These are phyloP conservation scores for Hypena proboscidalis DNA, from an alignment of 2,888 invertebrate species.

Conservation along the genomic window DNA sequence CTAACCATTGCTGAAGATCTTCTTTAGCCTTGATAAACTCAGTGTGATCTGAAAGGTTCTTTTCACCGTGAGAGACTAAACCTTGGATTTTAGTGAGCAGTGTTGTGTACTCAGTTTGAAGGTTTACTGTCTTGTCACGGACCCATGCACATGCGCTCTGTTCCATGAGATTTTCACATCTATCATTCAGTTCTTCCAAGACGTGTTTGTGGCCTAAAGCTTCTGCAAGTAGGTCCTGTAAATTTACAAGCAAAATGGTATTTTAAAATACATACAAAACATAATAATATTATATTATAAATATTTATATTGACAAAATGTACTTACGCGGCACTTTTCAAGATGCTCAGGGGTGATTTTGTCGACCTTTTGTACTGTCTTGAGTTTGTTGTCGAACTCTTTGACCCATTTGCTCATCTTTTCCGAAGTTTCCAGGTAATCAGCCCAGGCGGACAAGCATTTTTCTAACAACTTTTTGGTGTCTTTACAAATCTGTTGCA, in stretches of 20 bases:
- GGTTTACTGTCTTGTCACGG: slow-evolving; percentile 93
- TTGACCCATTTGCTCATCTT: slow-evolving; percentile 91
- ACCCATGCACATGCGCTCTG: slow-evolving; percentile 94
- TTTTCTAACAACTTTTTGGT: slow-evolving; percentile 90
- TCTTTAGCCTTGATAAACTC: slow-evolving; percentile 95
- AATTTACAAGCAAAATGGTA: slow-evolving; percentile 16
- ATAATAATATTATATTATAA: background rate
- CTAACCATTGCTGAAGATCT: slow-evolving; percentile 93
- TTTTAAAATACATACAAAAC: background rate
- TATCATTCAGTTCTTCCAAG: slow-evolving; percentile 93
- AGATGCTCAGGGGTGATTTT: slow-evolving; percentile 93
- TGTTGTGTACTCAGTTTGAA: slow-evolving; percentile 93
- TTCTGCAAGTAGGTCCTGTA: slow-evolving; percentile 89
- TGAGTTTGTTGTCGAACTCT: slow-evolving; percentile 87
- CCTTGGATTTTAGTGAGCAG: slow-evolving; percentile 92
- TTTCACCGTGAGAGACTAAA: slow-evolving; percentile 93
- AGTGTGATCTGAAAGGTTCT: slow-evolving; percentile 95
- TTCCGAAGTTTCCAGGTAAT: slow-evolving; percentile 90
- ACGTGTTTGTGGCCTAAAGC: slow-evolving; percentile 90
- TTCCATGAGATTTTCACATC: slow-evolving; percentile 94
- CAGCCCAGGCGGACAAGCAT: slow-evolving; percentile 93
- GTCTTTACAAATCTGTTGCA: slow-evolving; percentile 91
- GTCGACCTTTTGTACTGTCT: slow-evolving; percentile 87
- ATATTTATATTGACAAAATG: slow-evolving; percentile 1
- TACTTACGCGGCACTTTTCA: slow-evolving; percentile 88